Base-by-base conservation (phyloP, 64 coral and sea anemone species). In the Dendrophyllia cribrosa region DNA sequence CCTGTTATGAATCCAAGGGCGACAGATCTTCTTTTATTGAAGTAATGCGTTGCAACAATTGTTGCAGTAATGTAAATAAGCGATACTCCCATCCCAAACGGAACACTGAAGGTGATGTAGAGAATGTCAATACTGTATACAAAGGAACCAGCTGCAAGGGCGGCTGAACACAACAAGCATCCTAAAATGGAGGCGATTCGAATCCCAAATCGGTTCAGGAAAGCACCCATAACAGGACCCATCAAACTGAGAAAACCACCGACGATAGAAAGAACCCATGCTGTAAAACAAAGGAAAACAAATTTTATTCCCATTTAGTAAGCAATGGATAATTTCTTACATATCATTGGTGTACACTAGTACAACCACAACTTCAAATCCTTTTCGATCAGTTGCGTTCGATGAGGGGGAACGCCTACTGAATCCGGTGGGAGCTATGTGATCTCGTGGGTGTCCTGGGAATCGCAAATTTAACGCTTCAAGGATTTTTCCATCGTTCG, bases 151-250 rank as follows among this genome's bases (percentile, higher is more conserved):
- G 23, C 3, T 51, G 45, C 19, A 23, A 84, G 80, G 20, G 7
- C 80, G 19, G 20, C 43, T 21, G 80, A 48, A 84, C 58, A 66
- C 62, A 51, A 24, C 19, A 84, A 22, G 10, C 80, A 84, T 21
- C 61, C 80, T 12, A 68, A 66, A 1, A 84, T 19, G 6, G 62
- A 68, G n/a, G 61, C 7, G 47, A 84, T 14, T 13, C 80, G 60
- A 51, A 84, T 10, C 12, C 62, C 62, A 68, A 65, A 84, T 68
- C 46, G 66, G 80, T 84, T 84, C 6, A 84, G 61, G 60, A 84
- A 23, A 16, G 61, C 60, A 84, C 80, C 46, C n/a, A 47, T 7
- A 0, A 84, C 20, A 14, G 80, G 80, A 84, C 61, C 62, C 49
- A 48, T 0, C 4, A 48, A 16, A 66, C 44, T 51, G 17, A 47